Conservation (phyloP, 2,888 invertebrate genomes). For the Melikaiella ostensackeni region DNA sequence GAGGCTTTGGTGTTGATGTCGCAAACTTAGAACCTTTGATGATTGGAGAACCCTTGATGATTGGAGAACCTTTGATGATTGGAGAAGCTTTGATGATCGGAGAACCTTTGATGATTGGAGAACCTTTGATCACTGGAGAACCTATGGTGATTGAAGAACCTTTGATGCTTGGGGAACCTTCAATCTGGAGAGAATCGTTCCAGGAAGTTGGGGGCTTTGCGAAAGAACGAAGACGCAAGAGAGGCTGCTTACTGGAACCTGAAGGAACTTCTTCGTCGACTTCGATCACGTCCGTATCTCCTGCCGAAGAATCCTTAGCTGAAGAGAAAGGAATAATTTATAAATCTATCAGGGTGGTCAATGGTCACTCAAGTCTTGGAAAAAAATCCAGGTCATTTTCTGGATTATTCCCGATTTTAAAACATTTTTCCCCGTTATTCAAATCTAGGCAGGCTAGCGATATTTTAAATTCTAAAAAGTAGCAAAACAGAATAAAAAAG, state of each 20-base stretch:
- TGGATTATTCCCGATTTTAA: too few relatives aligned
- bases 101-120: too few relatives aligned
- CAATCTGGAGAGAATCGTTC: conserved; percentile 59
- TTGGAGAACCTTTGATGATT: too few relatives aligned
- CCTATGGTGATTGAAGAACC: too few relatives aligned
- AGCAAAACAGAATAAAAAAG: too few relatives aligned
- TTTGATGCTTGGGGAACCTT: conserved; percentile 2
- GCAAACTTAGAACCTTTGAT: neutral
- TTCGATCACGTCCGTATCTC: conserved; percentile 33
- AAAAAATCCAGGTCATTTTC: too few relatives aligned
- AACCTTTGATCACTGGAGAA: neutral
- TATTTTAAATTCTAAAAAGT: too few relatives aligned
- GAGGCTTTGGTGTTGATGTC: conserved; percentile 11
- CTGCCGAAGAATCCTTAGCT: conserved; percentile 35
- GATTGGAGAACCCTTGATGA: too few relatives aligned
- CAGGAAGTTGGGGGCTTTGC: conserved; percentile 69
- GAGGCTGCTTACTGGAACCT: conserved; percentile 47
- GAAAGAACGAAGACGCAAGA: conserved; percentile 67
- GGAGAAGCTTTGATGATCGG: neutral
- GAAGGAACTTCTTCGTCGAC: conserved; percentile 29
- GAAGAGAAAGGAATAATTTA: neutral
- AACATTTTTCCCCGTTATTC: too few relatives aligned
- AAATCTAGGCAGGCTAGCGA: too few relatives aligned
- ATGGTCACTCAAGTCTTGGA: too few relatives aligned
- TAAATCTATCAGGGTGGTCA: too few relatives aligned